Evolutionary conservation across 2,113 vertebrate genomes (phyloP), one percentile per base, ranked within the genome.

Genomic region (Zootoca vivipara): DNA sequence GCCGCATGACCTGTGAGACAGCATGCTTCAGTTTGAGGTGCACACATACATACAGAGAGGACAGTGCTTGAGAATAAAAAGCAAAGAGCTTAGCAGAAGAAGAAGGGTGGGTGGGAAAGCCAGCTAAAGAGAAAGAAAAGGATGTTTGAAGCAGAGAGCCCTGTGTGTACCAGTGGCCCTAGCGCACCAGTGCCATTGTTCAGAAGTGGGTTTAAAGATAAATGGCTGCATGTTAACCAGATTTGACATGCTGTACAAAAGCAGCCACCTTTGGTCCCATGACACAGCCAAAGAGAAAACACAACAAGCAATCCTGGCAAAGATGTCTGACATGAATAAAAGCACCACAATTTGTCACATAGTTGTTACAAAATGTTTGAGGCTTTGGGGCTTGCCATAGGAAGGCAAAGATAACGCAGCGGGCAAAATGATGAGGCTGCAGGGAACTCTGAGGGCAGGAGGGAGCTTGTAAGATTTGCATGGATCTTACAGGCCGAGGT

Each of bases 201-300:
- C 94, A 69, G 92, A 93, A 95, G 96, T 96, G 97, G 97, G 95
- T 98, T 97, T 96, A 96, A 96, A 97, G 97, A 98, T 98, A 98
- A 98, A 98, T 98, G 97, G 97, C 96, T 93, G 96, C 96, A 96
- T 96, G 97, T 98, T 99, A 98, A 98, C 98, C 97, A 98, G 97
- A 97, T 98, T 98, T 98, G 98, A 98, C 98, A 98, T 98, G 97
- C 97, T 95, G 96, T 96, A 98, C 97, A 98, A 98, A 98, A 97
- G 97, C 97, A 97, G 97, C 97, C 98, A 98, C 98, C 97, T 98
- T 98, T 96, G 97, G 97, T 98, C 98, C 97, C 97, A 98, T 92
- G 97, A 98, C 96, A 97, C 97, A 97, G 97, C 96, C 97, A 96
- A 96, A 97, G 93, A 97, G 95, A 96, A 96, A 95, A 97, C 95